Evolutionary conservation across 2,797 vertebrate species (phyloP).

Genomic region (Leucoraja ocellata): DNA sequence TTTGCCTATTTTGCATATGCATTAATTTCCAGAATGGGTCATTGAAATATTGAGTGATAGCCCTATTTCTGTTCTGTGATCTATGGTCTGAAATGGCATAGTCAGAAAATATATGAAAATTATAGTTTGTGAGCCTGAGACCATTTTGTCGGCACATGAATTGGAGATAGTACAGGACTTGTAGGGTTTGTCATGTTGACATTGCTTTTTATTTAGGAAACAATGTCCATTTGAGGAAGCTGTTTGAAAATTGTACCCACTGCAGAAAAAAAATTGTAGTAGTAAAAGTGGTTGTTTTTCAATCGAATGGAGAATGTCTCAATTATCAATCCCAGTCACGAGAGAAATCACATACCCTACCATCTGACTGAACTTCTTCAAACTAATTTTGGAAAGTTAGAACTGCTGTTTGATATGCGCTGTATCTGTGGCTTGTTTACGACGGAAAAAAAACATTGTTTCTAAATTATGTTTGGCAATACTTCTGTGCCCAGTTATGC

Average conservation of each 20-base stretch:
- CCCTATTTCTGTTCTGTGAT: not conserved
- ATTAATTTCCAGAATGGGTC: not conserved
- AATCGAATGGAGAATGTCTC: too few relatives aligned
- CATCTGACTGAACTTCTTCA: not conserved
- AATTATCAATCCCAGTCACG: not conserved
- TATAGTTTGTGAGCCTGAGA: too few relatives aligned
- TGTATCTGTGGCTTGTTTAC: not conserved
- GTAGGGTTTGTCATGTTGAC: too few relatives aligned
- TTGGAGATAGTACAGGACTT: not conserved
- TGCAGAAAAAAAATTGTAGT: not conserved
- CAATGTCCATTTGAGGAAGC: too few relatives aligned
- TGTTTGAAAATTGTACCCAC: not conserved
- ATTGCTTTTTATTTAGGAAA: too few relatives aligned
- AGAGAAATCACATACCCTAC: not conserved
- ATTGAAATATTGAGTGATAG: not conserved
- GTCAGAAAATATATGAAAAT: too few relatives aligned
- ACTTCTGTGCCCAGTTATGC: too few relatives aligned
- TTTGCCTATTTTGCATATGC: not conserved
- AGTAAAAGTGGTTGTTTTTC: not conserved
- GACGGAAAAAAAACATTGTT: too few relatives aligned
- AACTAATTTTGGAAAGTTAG: not conserved
- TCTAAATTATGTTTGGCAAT: too few relatives aligned
- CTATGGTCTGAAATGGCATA: too few relatives aligned
- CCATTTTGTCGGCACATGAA: not conserved
- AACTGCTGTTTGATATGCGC: not conserved